phyloP scores from a whole-genome alignment of 92 coral and sea anemone genomes.

The Epizoanthus ramosus region DNA sequence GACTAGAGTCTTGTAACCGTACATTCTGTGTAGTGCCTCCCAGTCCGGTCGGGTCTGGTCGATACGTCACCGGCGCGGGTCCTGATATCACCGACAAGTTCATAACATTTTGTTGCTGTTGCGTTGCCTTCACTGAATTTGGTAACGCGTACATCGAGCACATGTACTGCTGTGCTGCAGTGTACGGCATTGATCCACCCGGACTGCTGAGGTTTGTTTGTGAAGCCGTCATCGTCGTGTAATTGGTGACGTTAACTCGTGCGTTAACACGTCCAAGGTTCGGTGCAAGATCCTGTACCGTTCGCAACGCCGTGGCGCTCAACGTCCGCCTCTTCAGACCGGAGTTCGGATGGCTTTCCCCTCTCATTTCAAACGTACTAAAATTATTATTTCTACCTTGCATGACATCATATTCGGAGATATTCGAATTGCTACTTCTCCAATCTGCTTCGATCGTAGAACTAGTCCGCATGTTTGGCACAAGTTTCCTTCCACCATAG shows the following conservation, averaged over 20 bases:
- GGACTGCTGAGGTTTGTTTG: slow-evolving; percentile 71
- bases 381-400: slow-evolving; percentile 33
- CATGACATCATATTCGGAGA: slow-evolving; percentile 44
- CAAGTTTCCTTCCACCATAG: slow-evolving; percentile 70
- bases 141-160: slow-evolving; percentile 86
- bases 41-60: slow-evolving; percentile 56
- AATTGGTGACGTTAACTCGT: slow-evolving; percentile 58
- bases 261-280: slow-evolving; percentile 58
- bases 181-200: slow-evolving; percentile 63
- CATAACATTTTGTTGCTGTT: slow-evolving; percentile 72
- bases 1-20: not conserved
- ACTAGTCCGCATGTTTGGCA: slow-evolving; percentile 55
- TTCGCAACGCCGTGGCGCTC: slow-evolving; percentile 80
- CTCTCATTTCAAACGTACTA: slow-evolving; percentile 54
- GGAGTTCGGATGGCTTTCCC: slow-evolving; percentile 64
- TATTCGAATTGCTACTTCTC: slow-evolving; percentile 60
- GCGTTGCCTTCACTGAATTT: slow-evolving; percentile 76
- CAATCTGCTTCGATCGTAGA: slow-evolving; percentile 57
- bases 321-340: slow-evolving; percentile 77
- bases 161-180: slow-evolving; percentile 78
- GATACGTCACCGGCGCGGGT: slow-evolving; percentile 91
- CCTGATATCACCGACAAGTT: slow-evolving; percentile 95
- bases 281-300: slow-evolving; percentile 56
- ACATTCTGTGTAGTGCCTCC: slow-evolving; percentile 13
- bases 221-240: slow-evolving; percentile 53